A percentile compares a stretch with the other conserved stretches of the same genome.
Conservation (phyloP, 2,113 vertebrate species). For the Cyanocitta stelleri region DNA sequence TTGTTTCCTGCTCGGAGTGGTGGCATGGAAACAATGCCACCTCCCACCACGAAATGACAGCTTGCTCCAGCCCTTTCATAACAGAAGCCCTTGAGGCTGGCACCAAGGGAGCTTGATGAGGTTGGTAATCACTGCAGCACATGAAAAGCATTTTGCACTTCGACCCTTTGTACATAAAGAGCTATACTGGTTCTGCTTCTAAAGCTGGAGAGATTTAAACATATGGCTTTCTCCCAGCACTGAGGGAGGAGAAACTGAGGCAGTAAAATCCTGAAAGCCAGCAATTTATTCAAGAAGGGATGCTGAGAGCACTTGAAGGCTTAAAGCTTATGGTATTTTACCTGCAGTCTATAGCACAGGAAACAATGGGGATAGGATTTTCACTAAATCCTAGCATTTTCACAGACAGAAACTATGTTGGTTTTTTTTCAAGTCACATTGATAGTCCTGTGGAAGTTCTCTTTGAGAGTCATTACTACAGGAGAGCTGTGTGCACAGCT, state of each 20-base stretch:
- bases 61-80: slow-evolving; percentile 51
- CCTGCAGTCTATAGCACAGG: not conserved
- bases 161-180: slow-evolving; percentile 10
- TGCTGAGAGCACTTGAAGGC: not conserved
- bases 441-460: not conserved
- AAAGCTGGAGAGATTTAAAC: not conserved
- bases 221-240: not conserved
- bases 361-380: slow-evolving; percentile 7
- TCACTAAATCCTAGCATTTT: not conserved
- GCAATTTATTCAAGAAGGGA: not conserved
- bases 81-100: slow-evolving; percentile 51
- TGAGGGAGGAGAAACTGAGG: slow-evolving; percentile 22
- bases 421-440: not conserved
- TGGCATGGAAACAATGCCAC: slow-evolving; percentile 62
- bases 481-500: not conserved
- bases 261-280: slow-evolving; percentile 12
- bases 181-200: not conserved
- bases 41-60: slow-evolving; percentile 57
- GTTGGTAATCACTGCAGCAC: slow-evolving; percentile 54
- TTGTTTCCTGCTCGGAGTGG: slow-evolving; percentile 44
- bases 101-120: slow-evolving; percentile 57
- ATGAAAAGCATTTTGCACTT: slow-evolving; percentile 10
- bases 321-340: not conserved
- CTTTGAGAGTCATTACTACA: not conserved
- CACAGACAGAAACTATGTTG: not conserved